A percentile compares a stretch with the other conserved stretches of the same genome.
These are phyloP conservation scores for Aquatica leii DNA, from an alignment of 2,888 invertebrate genomes.

Conservation along the genomic window DNA sequence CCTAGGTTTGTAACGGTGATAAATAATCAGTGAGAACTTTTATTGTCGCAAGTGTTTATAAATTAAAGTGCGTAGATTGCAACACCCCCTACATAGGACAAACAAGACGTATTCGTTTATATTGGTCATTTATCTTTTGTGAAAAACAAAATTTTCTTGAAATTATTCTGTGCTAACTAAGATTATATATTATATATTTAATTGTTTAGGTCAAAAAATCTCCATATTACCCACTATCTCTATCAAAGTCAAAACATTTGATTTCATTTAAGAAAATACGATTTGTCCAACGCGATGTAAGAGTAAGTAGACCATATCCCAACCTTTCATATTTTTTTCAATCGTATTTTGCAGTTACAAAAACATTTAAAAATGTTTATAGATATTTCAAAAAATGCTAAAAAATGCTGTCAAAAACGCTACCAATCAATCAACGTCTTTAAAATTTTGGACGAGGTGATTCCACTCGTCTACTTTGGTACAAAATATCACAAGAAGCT, in stretches of 20 bases:
- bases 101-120: no score
- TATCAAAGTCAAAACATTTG: conserved; percentile 7
- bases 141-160: no score
- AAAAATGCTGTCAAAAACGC: background rate
- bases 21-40: no score
- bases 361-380: conserved; percentile 9
- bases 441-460: conserved; percentile 23
- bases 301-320: conserved; percentile 4
- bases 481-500: conserved; percentile 11
- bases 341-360: conserved; percentile 21
- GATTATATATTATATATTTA: no score
- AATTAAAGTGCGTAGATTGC: no score
- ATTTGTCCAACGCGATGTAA: conserved; percentile 22
- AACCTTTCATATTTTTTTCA: background rate
- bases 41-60: no score
- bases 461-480: conserved; percentile 29
- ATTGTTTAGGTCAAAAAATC: background rate
- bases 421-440: conserved; percentile 11
- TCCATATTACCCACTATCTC: conserved; percentile 13
- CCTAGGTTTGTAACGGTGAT: no score
- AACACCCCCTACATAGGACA: no score
- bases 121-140: no score
- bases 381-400: conserved; percentile 19
- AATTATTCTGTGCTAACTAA: no score
- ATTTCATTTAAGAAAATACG: conserved; percentile 11